Evolutionary conservation across 2,797 vertebrate genomes (phyloP).

Genomic region (Tarsius wallacei): DNA sequence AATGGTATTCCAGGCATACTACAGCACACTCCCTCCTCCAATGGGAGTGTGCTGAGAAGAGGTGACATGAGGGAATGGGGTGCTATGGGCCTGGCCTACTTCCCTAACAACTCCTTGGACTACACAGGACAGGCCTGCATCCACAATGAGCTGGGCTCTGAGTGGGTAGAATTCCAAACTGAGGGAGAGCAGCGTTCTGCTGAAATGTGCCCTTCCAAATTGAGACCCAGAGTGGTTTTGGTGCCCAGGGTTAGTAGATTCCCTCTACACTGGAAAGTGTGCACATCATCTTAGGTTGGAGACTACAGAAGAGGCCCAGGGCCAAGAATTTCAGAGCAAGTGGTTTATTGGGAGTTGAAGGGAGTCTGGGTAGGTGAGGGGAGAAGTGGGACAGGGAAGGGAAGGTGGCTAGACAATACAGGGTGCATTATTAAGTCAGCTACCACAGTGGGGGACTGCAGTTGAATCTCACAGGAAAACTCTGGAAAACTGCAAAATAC

Average conservation of each 20-base stretch:
- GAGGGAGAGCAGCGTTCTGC: background rate
- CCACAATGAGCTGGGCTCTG: background rate
- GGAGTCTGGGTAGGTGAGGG: background rate
- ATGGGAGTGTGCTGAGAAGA: background rate
- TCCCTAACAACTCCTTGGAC: background rate
- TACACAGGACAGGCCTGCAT: background rate
- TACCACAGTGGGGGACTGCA: background rate
- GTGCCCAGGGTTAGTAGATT: background rate
- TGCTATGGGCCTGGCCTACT: background rate
- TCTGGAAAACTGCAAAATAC: background rate
- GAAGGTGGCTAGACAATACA: background rate
- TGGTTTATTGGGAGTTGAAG: background rate
- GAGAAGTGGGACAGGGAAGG: background rate
- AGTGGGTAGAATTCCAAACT: background rate
- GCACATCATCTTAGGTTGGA: background rate
- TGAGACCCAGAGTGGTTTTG: background rate
- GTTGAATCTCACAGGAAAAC: background rate
- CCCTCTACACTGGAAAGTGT: background rate
- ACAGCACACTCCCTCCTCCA: background rate
- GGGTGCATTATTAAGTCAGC: background rate
- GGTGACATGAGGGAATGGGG: background rate
- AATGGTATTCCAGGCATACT: too few relatives aligned
- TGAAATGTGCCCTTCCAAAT: background rate
- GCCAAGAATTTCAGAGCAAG: background rate
- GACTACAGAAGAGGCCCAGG: background rate